Conservation (phyloP, 2,113 vertebrate genomes). For the Octodon degus region DNA sequence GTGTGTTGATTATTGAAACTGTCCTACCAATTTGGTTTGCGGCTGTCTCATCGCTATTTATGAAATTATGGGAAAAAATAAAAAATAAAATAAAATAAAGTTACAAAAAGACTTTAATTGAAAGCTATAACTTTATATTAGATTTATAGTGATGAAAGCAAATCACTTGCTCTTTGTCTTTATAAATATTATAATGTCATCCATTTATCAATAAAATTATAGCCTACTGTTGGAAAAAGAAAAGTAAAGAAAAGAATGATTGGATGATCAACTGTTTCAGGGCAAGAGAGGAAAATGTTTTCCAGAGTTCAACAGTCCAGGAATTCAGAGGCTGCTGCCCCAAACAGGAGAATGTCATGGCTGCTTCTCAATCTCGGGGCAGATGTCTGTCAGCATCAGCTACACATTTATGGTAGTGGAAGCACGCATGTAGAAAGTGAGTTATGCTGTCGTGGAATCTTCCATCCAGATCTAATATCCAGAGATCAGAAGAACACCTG, state of each 20-base stretch:
- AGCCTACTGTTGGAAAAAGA: conserved; percentile 33
- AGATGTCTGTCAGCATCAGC: not conserved
- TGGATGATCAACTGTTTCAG: not conserved
- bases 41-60: too few relatives aligned
- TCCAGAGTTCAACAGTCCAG: not conserved
- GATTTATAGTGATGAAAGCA: conserved; percentile 71
- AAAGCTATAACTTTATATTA: conserved; percentile 76
- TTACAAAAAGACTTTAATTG: conserved; percentile 63
- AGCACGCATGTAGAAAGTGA: not conserved
- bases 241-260: too few relatives aligned
- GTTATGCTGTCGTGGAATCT: not conserved
- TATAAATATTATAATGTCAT: conserved; percentile 78
- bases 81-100: not conserved
- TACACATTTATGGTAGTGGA: not conserved
- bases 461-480: not conserved
- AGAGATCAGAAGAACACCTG: not conserved
- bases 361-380: not conserved
- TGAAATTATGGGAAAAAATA: too few relatives aligned
- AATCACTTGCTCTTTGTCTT: conserved; percentile 76
- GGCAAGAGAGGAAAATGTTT: not conserved
- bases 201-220: conserved; percentile 75
- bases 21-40: too few relatives aligned
- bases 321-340: not conserved
- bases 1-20: too few relatives aligned
- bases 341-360: not conserved